Conservation (phyloP, 92 coral and sea anemone genomes). For the Blastomussa wellsi region DNA sequence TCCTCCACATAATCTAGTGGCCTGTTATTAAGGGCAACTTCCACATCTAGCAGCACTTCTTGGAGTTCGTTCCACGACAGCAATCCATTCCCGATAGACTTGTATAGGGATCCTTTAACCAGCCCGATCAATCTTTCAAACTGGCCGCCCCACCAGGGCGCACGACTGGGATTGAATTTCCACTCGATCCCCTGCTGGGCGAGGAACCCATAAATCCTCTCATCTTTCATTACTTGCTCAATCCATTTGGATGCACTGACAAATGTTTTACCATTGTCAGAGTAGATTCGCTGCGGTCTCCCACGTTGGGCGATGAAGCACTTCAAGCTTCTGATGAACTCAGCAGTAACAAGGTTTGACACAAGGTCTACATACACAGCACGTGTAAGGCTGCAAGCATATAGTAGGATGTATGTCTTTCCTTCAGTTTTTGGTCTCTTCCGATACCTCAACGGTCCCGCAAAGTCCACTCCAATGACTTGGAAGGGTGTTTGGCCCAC, state of each 20-base stretch:
- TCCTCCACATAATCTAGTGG: slow-evolving; percentile 35
- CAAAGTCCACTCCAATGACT: slow-evolving; percentile 33
- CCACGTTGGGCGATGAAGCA: slow-evolving; percentile 25
- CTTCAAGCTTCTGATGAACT: slow-evolving; percentile 17
- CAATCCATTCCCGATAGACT: slow-evolving; percentile 24
- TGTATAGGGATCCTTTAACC: slow-evolving; percentile 20
- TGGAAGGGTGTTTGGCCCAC: slow-evolving; percentile 37
- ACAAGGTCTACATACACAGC: slow-evolving; percentile 27
- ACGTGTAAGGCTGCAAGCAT: slow-evolving; percentile 24
- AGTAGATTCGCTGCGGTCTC: slow-evolving; percentile 22
- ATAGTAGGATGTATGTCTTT: slow-evolving; percentile 8
- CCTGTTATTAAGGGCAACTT: slow-evolving; percentile 28
- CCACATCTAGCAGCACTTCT: slow-evolving; percentile 23
- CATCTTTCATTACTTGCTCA: slow-evolving; percentile 28
- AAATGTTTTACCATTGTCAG: slow-evolving; percentile 31
- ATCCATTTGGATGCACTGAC: slow-evolving; percentile 35
- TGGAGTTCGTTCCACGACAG: slow-evolving; percentile 26
- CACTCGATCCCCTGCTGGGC: no score
- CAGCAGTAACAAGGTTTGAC: no score
- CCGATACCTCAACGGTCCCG: slow-evolving; percentile 29
- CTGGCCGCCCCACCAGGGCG: no score
- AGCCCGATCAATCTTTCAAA: slow-evolving; percentile 22
- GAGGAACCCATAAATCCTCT: slow-evolving; percentile 9
- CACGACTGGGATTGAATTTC: no score
- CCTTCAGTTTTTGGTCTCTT: slow-evolving; percentile 7